Base-by-base conservation (phyloP, 2,888 invertebrate genomes). In the Caenorhabditis auriculariae region DNA sequence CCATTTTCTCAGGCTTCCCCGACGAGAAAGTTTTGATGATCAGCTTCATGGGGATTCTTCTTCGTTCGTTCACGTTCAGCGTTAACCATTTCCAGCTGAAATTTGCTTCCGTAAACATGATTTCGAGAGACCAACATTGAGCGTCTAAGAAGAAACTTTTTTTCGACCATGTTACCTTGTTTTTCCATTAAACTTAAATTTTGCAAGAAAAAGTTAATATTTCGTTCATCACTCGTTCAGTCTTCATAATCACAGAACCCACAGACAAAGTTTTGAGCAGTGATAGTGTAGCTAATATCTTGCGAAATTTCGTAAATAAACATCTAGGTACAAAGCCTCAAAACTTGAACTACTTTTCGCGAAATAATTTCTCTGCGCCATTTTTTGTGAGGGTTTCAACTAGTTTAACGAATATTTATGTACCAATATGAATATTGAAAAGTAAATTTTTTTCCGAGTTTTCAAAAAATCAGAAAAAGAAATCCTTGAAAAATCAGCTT, bases 1-100 rank as follows among this genome's bases (percentile, higher is more conserved):
- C 93, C 82, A 95, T 87, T 84, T 93, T 95, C 84, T 98, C 98
- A 4, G 95, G 94, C 86, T 94, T 94, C 32, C 98, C 98, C n/a
- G 96, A 96, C 2, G 96, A 95, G 85, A 98, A 98, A 56, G 96
- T 98, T 82, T 92, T 87, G 53, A 94, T 93, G 32, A 98, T 90
- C 47, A 72, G 69, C 59, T 75, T 66, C 2, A 96, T 93, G 2
- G 96, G 95, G 55, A 98, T 94, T 85, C 93, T 93, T 37, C 93
- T 92, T 81, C 89, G 89, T 35, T 91, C 89, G 82, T 96, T 95
- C 53, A 92, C 91, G 77, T 90, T 87, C 85, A 95, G 91, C 64
- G 92, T 90, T 48, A 98, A 87, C 64, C 94, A 89, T 91, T 95
- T 94, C 98, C 98, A 98, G 88, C 96, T 98, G 85, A 77, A 87